Evolutionary conservation across 2,888 invertebrate species (phyloP).

Genomic region (Tinea trinotella): DNA sequence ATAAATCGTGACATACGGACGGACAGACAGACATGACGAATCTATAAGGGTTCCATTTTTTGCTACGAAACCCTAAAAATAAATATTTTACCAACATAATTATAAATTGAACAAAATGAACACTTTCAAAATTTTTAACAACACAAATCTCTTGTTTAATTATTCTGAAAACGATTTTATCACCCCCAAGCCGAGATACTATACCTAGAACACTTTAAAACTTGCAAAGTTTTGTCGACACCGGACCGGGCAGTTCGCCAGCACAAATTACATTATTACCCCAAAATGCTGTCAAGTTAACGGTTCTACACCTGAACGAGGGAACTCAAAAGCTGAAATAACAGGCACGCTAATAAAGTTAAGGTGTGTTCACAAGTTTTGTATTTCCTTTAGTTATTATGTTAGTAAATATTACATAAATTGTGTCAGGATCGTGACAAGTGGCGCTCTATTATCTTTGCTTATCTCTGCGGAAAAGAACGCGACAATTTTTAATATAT

Average conservation of each 20-base stretch:
- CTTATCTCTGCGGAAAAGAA: too few species aligned
- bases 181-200: not conserved
- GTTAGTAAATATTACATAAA: too few species aligned
- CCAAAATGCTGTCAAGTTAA: slow-evolving; percentile 8
- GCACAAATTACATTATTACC: slow-evolving; percentile 16
- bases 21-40: too few species aligned
- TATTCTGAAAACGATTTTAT: slow-evolving; percentile 6
- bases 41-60: too few species aligned
- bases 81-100: too few species aligned
- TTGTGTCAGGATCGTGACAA: too few species aligned
- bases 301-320: slow-evolving; percentile 5
- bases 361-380: not conserved
- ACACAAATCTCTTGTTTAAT: not conserved
- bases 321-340: slow-evolving; percentile 7
- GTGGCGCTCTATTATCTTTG: too few species aligned
- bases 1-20: too few species aligned
- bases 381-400: not conserved
- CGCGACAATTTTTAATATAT: too few species aligned
- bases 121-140: not conserved
- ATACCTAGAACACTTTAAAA: slow-evolving; percentile 2
- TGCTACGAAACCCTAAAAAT: too few species aligned
- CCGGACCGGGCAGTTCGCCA: slow-evolving; percentile 13
- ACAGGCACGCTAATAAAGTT: slow-evolving; percentile 10
- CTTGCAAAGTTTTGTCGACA: slow-evolving; percentile 7
- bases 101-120: not conserved